A percentile compares a stretch with the other conserved stretches of the same genome.
phyloP scores from a whole-genome alignment of 2,797 vertebrate genomes.

The Coregonus ussuriensis region DNA sequence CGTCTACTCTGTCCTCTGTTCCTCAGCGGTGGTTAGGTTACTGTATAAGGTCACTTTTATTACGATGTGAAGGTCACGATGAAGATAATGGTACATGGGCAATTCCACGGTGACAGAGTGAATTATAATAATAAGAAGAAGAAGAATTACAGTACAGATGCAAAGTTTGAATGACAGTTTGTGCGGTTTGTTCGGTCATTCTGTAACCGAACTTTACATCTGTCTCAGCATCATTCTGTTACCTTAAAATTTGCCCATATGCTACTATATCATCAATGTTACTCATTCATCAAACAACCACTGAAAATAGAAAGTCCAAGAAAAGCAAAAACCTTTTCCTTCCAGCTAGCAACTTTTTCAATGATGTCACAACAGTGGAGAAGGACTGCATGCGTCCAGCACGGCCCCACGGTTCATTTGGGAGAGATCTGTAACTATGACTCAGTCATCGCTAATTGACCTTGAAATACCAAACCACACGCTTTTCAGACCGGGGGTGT shows the following conservation, averaged over 20 bases:
- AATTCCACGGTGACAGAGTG: no score
- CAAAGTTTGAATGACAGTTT: no score
- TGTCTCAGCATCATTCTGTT: no score
- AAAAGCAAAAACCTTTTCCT: slow-evolving; percentile 61
- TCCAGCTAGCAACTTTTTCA: neutral
- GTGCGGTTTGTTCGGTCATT: no score
- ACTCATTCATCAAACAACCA: slow-evolving; percentile 54
- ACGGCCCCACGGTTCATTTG: slow-evolving; percentile 54
- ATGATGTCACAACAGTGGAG: slow-evolving; percentile 60
- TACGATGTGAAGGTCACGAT: slow-evolving; percentile 66
- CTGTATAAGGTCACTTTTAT: slow-evolving; percentile 60
- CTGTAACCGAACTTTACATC: no score
- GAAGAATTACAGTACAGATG: no score
- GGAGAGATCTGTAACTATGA: slow-evolving; percentile 57
- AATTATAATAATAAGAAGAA: no score
- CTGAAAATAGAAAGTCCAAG: slow-evolving; percentile 59
- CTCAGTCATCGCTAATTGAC: slow-evolving; percentile 69
- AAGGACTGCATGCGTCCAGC: neutral
- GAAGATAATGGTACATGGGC: slow-evolving; percentile 60
- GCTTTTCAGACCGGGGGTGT: slow-evolving; percentile 43
- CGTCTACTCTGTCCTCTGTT: slow-evolving; percentile 1
- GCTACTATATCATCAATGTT: slow-evolving; percentile 65
- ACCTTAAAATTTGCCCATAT: slow-evolving; percentile 6
- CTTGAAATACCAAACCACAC: slow-evolving; percentile 72
- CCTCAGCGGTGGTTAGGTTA: slow-evolving; percentile 42